Evolutionary conservation across 2,113 vertebrate genomes (phyloP).

Genomic region (Picathartes gymnocephalus): DNA sequence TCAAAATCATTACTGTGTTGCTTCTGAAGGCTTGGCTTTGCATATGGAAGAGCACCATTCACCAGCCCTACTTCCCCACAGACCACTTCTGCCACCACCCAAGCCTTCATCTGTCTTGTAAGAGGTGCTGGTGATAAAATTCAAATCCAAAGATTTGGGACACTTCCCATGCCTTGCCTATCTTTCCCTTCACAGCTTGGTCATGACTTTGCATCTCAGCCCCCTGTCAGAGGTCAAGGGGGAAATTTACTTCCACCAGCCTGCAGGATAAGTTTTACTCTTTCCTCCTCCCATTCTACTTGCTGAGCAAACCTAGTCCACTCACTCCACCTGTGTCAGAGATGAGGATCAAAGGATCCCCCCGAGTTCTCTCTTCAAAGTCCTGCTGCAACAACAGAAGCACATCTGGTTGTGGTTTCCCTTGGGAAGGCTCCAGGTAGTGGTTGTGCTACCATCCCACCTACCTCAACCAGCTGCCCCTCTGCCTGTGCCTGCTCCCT

Average conservation of each 20-base stretch:
- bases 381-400: not conserved
- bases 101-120: not conserved
- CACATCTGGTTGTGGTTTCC: not conserved
- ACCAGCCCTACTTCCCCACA: not conserved
- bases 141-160: not conserved
- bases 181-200: not conserved
- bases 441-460: not conserved
- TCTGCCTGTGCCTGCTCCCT: not conserved
- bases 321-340: not conserved
- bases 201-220: not conserved
- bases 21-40: not conserved
- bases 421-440: not conserved
- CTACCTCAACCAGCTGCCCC: not conserved
- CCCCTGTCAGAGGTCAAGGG: not conserved
- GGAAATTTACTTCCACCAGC: not conserved
- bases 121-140: not conserved
- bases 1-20: not conserved
- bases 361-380: not conserved
- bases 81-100: not conserved
- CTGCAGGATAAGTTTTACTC: not conserved
- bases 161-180: not conserved
- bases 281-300: not conserved
- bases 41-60: fast-evolving
- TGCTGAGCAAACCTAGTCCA: not conserved
- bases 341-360: not conserved